Evolutionary conservation across 2,113 vertebrate species (phyloP), one percentile per base, ranked within the genome.

Genomic region (Ondatra zibethicus): DNA sequence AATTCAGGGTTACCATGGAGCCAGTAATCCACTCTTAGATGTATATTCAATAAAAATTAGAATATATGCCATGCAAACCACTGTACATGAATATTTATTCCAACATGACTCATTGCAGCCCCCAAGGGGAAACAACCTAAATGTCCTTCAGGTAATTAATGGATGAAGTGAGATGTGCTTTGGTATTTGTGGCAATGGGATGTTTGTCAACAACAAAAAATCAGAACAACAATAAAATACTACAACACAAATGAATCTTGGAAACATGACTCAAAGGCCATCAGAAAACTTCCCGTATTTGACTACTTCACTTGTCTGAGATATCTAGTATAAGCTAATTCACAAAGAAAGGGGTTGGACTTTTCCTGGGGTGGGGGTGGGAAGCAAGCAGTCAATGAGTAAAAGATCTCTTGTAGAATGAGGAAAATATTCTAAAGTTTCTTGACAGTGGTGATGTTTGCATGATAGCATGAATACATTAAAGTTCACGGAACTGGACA

Each of bases 361-460:
- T 65, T 65, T 92, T 90, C 42, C 7, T 58, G 58, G 66, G 76
- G 39, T 5, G 27, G 63, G 27, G 16, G 36, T 63, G 68, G 36
- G 25, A 14, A 25, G 2, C 68, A 13, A 72, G 58, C 81, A 21
- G 19, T 86, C 47, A 89, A 50, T 80, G 47, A 55, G 3, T 58
- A 39, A 33, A 31, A 19, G 8, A 36, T 70, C 81, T 81, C n/a
- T 73, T 80, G 58, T 39, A 84, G 8, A 21, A 36, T 42, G 52
- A 77, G 75, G 21, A 92, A 92, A 87, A 85, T 77, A 63, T 63
- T 66, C 76, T 95, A 82, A 77, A 77, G 65, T 84, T 87, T 87
- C n/a, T n/a, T n/a, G 39, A 70, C 33, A 36, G n/a, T 47, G 36
- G 29, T 52, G 23, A 66, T 63, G n/a, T 17, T n/a, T n/a, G n/a